Evolutionary conservation across 2,888 invertebrate genomes (phyloP), one percentile per base, ranked within the genome.

Genomic region (Balanococcus diminutus): DNA sequence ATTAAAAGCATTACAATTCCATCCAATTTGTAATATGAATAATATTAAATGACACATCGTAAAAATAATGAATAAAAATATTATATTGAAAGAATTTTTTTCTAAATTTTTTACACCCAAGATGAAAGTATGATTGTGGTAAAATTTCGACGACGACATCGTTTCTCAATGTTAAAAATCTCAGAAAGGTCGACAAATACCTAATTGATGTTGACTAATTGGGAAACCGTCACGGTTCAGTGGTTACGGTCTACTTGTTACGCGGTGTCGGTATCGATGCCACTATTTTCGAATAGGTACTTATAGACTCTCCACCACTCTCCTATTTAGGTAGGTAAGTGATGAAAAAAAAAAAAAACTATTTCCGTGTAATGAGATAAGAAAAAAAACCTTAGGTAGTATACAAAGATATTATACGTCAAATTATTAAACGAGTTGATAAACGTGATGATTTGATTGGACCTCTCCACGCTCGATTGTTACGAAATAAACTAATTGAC

Each of bases 141-240:
- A n/a, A n/a, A n/a, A n/a, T n/a, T n/a, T n/a, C n/a, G n/a, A n/a
- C n/a, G n/a, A n/a, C n/a, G n/a, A n/a, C n/a, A n/a, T n/a, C n/a
- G n/a, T n/a, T n/a, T n/a, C n/a, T n/a, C n/a, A n/a, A n/a, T n/a
- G n/a, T n/a, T n/a, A n/a, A n/a, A n/a, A n/a, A n/a, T n/a, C n/a
- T n/a, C n/a, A n/a, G n/a, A n/a, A n/a, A n/a, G n/a, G 36, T 28
- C 28, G 28, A 28, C 28, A 67, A 67, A 25, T 67, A 22, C 11
- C 28, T 67, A 67, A 67, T 67, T 67, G 61, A 67, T 67, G 61
- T 28, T 67, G 22, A 67, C 61, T 28, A 67, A 67, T 28, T 67
- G 61, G n/a, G 61, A 67, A 28, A 67, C 61, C 61, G 61, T 28
- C 28, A 67, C 61, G 61, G 61, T 28, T 67, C 61, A 22, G 61